Evolutionary conservation across 2,888 invertebrate species (phyloP).

Genomic region (Barypeithes pellucidus): DNA sequence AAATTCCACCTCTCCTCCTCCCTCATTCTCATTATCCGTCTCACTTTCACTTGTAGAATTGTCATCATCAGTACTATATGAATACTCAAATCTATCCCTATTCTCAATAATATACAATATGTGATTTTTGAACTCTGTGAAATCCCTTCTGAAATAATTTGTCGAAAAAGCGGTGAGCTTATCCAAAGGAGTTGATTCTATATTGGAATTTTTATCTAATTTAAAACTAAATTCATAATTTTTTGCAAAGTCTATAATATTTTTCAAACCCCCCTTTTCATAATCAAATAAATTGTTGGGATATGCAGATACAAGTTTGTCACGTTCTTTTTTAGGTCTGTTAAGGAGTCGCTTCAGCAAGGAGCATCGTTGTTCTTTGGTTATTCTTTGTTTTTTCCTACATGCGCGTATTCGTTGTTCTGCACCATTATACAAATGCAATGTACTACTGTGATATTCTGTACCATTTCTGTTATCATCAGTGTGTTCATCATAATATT

Average conservation of each 20-base stretch:
- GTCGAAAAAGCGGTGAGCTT: conserved; percentile 66
- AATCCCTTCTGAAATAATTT: conserved; percentile 67
- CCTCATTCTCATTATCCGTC: conserved; percentile 16
- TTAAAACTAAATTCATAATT: conserved; percentile 67
- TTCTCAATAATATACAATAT: conserved; percentile 65
- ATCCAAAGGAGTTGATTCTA: conserved; percentile 65
- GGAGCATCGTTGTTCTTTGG: conserved; percentile 68
- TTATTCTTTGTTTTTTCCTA: conserved; percentile 61
- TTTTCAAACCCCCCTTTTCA: conserved; percentile 63
- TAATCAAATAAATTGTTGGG: conserved; percentile 30
- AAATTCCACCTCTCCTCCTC: conserved; percentile 57
- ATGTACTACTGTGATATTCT: conserved; percentile 9
- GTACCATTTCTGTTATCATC: conserved; percentile 31
- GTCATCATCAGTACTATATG: conserved; percentile 59
- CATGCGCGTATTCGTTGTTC: neutral
- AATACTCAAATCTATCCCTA: conserved; percentile 53
- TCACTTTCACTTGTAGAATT: conserved; percentile 59
- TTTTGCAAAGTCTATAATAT: conserved; percentile 67
- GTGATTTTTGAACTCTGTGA: conserved; percentile 66
- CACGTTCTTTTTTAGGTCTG: conserved; percentile 56
- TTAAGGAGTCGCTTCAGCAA: conserved; percentile 65
- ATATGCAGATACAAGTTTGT: conserved; percentile 47
- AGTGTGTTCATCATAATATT: conserved; percentile 12
- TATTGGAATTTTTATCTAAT: conserved; percentile 62
- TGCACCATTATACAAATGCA: neutral